Evolutionary conservation across 2,888 invertebrate species (phyloP).

Genomic region (Acronicta leporina): DNA sequence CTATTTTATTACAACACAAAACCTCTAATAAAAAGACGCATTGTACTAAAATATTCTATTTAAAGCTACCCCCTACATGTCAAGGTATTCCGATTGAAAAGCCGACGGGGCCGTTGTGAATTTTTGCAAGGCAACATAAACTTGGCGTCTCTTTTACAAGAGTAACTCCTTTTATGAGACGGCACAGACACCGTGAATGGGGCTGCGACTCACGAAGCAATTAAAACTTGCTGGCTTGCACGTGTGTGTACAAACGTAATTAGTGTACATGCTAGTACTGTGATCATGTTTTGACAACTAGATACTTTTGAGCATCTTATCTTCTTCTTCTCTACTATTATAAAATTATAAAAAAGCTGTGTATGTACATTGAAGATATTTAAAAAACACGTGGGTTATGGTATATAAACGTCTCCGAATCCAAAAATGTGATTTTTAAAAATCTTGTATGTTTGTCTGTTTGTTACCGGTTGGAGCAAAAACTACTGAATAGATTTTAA

Average conservation of each 20-base stretch:
- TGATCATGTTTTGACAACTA: constrained; percentile 30
- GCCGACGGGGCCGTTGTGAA: constrained; percentile 57
- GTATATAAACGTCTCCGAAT: too few relatives aligned
- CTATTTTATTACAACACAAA: not conserved
- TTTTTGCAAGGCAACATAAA: constrained; percentile 68
- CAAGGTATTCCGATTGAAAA: constrained; percentile 66
- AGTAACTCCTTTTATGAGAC: constrained; percentile 70
- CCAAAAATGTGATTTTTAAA: too few relatives aligned
- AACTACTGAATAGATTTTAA: too few relatives aligned
- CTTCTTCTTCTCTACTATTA: too few relatives aligned
- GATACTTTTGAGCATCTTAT: not conserved
- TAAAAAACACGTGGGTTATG: too few relatives aligned
- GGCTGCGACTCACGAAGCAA: constrained; percentile 68
- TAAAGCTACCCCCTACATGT: constrained; percentile 53
- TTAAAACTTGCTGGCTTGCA: constrained; percentile 71
- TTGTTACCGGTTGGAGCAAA: too few relatives aligned
- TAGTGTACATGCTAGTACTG: constrained; percentile 50
- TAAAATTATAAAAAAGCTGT: too few relatives aligned
- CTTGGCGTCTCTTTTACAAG: constrained; percentile 66
- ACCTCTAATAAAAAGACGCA: constrained; percentile 11
- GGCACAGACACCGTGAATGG: constrained; percentile 65
- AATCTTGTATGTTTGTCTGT: too few relatives aligned
- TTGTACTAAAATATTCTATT: constrained; percentile 60
- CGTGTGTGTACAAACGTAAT: constrained; percentile 60
- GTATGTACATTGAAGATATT: too few relatives aligned